Evolutionary conservation across 2,888 invertebrate genomes (phyloP).

Genomic region (Sialis fuliginosa): DNA sequence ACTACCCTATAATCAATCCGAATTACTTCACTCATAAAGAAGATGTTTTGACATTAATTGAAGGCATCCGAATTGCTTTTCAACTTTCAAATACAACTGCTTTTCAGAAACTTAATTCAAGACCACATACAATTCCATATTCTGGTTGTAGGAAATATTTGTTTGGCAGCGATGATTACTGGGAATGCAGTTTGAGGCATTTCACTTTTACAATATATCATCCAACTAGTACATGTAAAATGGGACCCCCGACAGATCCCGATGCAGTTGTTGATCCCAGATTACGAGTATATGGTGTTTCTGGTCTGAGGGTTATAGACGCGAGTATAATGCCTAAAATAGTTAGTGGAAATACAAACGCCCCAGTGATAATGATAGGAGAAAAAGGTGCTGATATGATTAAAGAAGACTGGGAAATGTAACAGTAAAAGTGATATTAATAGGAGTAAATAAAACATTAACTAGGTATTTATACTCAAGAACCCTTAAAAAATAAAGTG

Average conservation of each 20-base stretch:
- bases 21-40: conserved; percentile 79
- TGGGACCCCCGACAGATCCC: conserved; percentile 62
- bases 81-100: conserved; percentile 62
- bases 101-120: conserved; percentile 64
- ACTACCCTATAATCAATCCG: conserved; percentile 73
- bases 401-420: conserved; percentile 55
- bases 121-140: conserved; percentile 60
- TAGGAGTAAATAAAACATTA: too few relatives aligned
- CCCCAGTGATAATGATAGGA: conserved; percentile 78
- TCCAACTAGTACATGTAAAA: conserved; percentile 70
- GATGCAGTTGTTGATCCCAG: conserved; percentile 67
- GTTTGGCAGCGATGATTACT: conserved; percentile 64
- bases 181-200: conserved; percentile 72
- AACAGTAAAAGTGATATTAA: too few relatives aligned
- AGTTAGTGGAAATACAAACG: conserved; percentile 79
- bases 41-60: conserved; percentile 61
- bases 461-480: too few relatives aligned
- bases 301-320: conserved; percentile 60
- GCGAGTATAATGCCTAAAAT: conserved; percentile 82
- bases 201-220: conserved; percentile 70
- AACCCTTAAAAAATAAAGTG: too few relatives aligned
- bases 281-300: conserved; percentile 58
- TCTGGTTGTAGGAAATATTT: conserved; percentile 62
- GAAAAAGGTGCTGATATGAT: conserved; percentile 82
- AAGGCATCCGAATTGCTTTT: conserved; percentile 71